Conservation (phyloP, 2,113 vertebrate species). For the Myanophis thanlyinensis region DNA sequence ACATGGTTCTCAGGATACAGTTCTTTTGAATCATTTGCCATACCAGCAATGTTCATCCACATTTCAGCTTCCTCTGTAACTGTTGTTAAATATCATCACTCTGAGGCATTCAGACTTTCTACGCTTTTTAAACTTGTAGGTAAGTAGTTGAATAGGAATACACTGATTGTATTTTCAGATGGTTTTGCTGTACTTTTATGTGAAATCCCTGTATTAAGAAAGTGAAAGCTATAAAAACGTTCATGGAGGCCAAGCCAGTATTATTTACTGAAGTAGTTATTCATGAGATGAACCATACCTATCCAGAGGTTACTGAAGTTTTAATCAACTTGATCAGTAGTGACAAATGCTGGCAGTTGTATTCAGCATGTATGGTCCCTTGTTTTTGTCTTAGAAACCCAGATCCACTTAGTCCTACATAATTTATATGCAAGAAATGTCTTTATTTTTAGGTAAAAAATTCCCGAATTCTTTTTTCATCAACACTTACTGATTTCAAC, state of each 20-base stretch:
- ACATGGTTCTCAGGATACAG: slow-evolving; percentile 83
- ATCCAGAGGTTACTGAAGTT: not conserved
- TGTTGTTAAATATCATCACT: slow-evolving; percentile 82
- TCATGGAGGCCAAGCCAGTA: too few species aligned
- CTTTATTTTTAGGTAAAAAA: not conserved
- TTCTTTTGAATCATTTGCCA: slow-evolving; percentile 86
- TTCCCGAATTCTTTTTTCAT: not conserved
- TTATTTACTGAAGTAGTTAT: not conserved
- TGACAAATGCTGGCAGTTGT: not conserved
- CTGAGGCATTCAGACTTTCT: slow-evolving; percentile 80
- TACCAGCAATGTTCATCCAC: slow-evolving; percentile 84
- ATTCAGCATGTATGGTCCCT: not conserved
- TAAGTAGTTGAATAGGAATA: slow-evolving; percentile 56
- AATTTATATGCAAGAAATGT: not conserved
- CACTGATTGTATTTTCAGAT: not conserved
- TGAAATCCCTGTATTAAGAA: not conserved
- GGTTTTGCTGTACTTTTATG: not conserved
- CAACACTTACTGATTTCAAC: not conserved
- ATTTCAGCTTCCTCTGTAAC: slow-evolving; percentile 66
- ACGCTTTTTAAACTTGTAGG: slow-evolving; percentile 86
- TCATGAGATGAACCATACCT: not conserved
- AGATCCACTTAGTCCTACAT: not conserved
- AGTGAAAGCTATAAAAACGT: not conserved
- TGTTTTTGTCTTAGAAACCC: not conserved
- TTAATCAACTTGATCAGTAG: not conserved